These are phyloP conservation scores for Spodoptera littoralis DNA, from an alignment of 2,888 invertebrate genomes.

Conservation along the genomic window DNA sequence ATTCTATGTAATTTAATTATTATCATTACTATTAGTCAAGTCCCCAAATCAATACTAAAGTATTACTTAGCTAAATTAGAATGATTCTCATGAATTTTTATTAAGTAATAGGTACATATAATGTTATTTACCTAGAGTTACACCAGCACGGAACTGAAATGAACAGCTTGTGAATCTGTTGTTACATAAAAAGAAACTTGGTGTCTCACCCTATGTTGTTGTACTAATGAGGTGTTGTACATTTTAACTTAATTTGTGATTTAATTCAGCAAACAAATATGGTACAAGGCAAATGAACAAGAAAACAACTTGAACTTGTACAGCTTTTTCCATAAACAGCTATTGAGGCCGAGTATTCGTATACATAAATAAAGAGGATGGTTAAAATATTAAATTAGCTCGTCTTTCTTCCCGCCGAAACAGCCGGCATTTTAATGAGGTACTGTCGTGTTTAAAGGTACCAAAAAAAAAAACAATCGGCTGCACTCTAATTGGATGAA, in stretches of 20 bases:
- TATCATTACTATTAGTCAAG: too few species aligned
- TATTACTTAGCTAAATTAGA: too few species aligned
- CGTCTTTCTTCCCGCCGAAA: constrained; percentile 72
- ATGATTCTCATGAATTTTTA: too few species aligned
- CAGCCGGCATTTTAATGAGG: constrained; percentile 84
- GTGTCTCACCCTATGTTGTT: not conserved
- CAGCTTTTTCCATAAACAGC: constrained; percentile 67
- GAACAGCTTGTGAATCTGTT: too few species aligned
- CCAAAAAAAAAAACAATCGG: constrained; percentile 71
- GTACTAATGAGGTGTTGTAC: not conserved
- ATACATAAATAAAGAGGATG: constrained; percentile 75
- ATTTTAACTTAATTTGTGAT: constrained; percentile 27
- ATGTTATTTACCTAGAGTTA: too few species aligned
- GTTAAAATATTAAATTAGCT: constrained; percentile 79
- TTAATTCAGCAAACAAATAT: constrained; percentile 44
- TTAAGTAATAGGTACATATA: too few species aligned
- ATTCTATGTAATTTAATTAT: too few species aligned
- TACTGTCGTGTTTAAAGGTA: constrained; percentile 64
- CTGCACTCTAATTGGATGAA: constrained; percentile 76
- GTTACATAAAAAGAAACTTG: too few species aligned
- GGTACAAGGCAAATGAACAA: constrained; percentile 42
- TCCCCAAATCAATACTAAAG: too few species aligned
- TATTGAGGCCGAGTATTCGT: constrained; percentile 77
- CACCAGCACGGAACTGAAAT: too few species aligned
- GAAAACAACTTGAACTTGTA: constrained; percentile 47